These are phyloP conservation scores for Monodelphis domestica DNA, from an alignment of 2,797 vertebrate species.

Conservation along the genomic window DNA sequence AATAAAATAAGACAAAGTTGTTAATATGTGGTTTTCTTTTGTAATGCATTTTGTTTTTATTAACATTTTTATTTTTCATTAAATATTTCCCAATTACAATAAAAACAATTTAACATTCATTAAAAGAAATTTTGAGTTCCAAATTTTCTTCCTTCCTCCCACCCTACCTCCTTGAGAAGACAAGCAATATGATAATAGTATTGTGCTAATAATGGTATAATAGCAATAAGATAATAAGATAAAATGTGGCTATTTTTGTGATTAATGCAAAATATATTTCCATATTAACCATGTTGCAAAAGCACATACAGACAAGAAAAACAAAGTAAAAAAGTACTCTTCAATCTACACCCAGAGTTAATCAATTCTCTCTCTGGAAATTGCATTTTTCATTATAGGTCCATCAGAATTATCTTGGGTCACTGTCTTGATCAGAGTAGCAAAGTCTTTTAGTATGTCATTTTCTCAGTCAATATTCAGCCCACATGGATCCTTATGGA, in stretches of 20 bases:
- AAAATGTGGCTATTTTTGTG: background rate
- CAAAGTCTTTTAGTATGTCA: background rate
- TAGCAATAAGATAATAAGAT: no score
- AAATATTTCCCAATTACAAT: background rate
- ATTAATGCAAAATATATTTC: background rate
- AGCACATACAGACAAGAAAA: background rate
- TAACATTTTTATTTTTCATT: background rate
- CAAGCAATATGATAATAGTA: background rate
- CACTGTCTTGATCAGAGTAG: background rate
- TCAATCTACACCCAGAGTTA: background rate
- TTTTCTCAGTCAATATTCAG: background rate
- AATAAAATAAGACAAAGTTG: background rate
- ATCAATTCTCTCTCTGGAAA: background rate
- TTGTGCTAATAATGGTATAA: no score
- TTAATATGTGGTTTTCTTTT: background rate
- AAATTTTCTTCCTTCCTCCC: background rate
- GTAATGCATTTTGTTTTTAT: no score
- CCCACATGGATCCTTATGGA: background rate
- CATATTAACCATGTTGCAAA: background rate
- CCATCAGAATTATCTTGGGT: no score
- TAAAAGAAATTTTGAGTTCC: background rate
- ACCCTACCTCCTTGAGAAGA: background rate
- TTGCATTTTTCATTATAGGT: background rate
- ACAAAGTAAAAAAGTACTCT: background rate
- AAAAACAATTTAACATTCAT: background rate